Conservation (phyloP, 2,888 invertebrate species). For the Patella ulyssiponensis region DNA sequence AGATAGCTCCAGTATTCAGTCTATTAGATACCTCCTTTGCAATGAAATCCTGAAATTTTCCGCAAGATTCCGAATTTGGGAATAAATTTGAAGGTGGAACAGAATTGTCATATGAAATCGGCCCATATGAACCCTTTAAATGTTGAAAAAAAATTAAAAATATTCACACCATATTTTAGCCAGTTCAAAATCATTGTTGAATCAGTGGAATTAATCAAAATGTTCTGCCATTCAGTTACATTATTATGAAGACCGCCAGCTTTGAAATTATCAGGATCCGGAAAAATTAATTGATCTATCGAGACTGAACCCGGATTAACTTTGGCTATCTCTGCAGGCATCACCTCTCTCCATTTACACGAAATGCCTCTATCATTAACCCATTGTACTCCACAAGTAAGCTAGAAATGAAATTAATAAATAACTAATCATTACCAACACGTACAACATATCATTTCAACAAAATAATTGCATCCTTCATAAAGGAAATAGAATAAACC, state of each 20-base stretch:
- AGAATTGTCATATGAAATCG: neutral
- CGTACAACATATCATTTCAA: no score
- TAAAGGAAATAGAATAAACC: no score
- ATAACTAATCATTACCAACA: no score
- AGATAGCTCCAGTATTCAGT: neutral
- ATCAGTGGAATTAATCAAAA: neutral
- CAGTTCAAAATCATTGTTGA: neutral
- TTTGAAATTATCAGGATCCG: neutral
- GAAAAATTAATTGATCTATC: neutral
- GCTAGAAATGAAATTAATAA: neutral
- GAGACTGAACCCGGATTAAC: neutral
- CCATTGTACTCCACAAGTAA: neutral
- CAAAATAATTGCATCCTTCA: no score
- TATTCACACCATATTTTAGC: neutral
- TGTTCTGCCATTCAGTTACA: neutral
- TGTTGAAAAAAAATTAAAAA: neutral
- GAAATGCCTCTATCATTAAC: neutral
- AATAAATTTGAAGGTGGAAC: neutral
- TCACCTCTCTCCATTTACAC: neutral
- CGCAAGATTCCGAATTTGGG: neutral
- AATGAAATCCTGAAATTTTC: neutral
- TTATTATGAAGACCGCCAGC: slow-evolving; percentile 3
- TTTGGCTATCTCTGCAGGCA: neutral
- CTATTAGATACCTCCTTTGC: neutral
- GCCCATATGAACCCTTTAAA: neutral